A percentile compares a stretch with the other conserved stretches of the same genome.
Conservation (phyloP, 2,888 invertebrate genomes). For the Trachelus stipa region DNA sequence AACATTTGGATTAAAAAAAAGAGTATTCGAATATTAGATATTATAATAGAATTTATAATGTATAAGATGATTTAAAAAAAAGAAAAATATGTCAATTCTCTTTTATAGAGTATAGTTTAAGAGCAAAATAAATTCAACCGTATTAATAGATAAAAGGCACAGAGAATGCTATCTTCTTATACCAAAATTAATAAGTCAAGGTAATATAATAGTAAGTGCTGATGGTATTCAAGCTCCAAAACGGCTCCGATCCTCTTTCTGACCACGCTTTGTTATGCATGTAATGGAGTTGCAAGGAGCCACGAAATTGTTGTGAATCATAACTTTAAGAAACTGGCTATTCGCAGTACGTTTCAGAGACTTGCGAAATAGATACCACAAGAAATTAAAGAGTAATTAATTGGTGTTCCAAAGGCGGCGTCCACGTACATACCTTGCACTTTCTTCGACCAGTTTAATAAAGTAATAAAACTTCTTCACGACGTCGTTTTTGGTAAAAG, state of each 20-base stretch:
- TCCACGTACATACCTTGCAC: conserved; percentile 37
- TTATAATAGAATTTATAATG: not conserved
- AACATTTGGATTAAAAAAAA: not conserved
- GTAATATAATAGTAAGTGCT: not conserved
- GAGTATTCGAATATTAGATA: not conserved
- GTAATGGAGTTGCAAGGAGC: conserved; percentile 27
- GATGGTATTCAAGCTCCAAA: not conserved
- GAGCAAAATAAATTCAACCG: not conserved
- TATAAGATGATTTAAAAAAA: not conserved
- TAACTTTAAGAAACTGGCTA: not conserved
- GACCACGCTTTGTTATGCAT: conserved; percentile 19
- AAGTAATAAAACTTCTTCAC: conserved; percentile 17
- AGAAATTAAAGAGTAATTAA: not conserved
- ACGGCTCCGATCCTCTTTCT: not conserved
- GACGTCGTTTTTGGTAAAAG: conserved; percentile 13
- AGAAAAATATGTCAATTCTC: not conserved
- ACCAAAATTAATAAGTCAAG: not conserved
- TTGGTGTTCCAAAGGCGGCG: not conserved
- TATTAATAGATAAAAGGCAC: not conserved
- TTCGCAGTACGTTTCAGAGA: not conserved
- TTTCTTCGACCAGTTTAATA: conserved; percentile 31
- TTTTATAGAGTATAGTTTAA: not conserved
- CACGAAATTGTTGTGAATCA: not conserved
- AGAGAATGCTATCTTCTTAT: not conserved
- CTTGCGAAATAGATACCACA: not conserved